Base-by-base conservation (phyloP, 2,888 invertebrate species). In the Eucriotettix oculatus region DNA sequence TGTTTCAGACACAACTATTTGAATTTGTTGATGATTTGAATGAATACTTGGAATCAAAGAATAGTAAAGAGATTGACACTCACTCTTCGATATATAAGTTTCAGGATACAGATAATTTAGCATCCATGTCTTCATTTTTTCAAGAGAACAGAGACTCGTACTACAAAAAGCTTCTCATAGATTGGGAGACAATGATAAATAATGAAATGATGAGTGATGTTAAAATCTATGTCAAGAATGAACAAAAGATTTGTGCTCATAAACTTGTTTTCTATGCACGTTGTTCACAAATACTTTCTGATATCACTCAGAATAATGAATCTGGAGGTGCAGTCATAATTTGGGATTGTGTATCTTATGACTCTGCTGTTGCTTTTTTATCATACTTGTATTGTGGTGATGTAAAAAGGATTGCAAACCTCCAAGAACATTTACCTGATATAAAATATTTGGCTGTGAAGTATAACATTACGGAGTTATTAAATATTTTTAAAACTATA, bases 181-280 rank as follows among this genome's bases (percentile, higher is more conserved):
- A 72, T 60, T 76, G 74, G 74, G 62, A 66, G 41, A 67, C 67
- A 61, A 64, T 71, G 43, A 61, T 76, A 10, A 72, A 72, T 60
- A 69, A 71, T 42, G 70, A 68, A 60, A 65, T 68, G 52, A 68
- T 71, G 62, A 77, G 76, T 67, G 78, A 78, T 65, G 60, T 76
- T 12, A 68, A 71, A 16, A 67, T 78, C 44, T 69, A 71, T 60
- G 70, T 72, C 1, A 69, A 72, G 56, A 68, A 71, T 60, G 68
- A 70, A 56, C 68, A 67, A 61, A 67, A 71, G 44, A 72, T 78
- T 63, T 72, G 71, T 66, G 72, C 70, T 54, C 78, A 78, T 64
- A 74, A 71, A 66, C 64, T 78, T 42, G 72, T 78, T 10, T 67
- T 78, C 16, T 67, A 69, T 63, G 71, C 71, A 9, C 72, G 75